Percentiles rank a stretch among this genome's conserved stretches.
Evolutionary conservation across 2,888 invertebrate species (phyloP).

Genomic region (Sepiola atlantica): DNA sequence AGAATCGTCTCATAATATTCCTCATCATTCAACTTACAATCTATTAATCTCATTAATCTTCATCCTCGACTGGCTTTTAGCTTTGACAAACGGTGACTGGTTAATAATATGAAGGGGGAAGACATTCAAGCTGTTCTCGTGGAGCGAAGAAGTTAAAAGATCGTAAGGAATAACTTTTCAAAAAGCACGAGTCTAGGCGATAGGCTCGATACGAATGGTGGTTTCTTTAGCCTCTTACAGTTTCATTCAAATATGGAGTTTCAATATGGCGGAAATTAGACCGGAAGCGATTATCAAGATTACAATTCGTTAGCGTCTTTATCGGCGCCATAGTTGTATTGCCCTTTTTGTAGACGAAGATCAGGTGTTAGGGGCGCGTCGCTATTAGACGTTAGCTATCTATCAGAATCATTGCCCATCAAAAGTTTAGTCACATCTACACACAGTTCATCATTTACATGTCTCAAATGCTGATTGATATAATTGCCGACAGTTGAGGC

Average conservation of each 20-base stretch:
- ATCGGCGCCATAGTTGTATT: not conserved
- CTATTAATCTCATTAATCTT: too few relatives aligned
- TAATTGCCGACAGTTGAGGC: too few relatives aligned
- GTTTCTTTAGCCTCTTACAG: not conserved
- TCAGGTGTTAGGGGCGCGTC: not conserved
- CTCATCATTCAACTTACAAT: too few relatives aligned
- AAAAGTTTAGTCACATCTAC: not conserved
- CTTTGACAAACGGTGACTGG: too few relatives aligned
- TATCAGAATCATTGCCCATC: not conserved
- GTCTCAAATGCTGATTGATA: too few relatives aligned
- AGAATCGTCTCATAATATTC: too few relatives aligned
- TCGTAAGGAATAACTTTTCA: too few relatives aligned
- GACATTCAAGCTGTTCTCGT: too few relatives aligned
- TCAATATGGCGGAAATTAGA: not conserved
- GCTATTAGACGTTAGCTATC: not conserved
- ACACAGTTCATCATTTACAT: not conserved
- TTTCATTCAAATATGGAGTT: not conserved
- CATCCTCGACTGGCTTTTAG: too few relatives aligned
- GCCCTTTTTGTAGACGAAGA: not conserved
- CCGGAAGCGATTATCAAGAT: not conserved
- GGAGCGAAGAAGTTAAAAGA: too few relatives aligned
- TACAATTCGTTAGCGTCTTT: not conserved
- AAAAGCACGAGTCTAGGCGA: too few relatives aligned
- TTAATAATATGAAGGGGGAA: too few relatives aligned
- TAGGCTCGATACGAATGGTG: not conserved